Conservation (phyloP, 2,797 vertebrate species). For the Muraenolepis orangiensis region DNA sequence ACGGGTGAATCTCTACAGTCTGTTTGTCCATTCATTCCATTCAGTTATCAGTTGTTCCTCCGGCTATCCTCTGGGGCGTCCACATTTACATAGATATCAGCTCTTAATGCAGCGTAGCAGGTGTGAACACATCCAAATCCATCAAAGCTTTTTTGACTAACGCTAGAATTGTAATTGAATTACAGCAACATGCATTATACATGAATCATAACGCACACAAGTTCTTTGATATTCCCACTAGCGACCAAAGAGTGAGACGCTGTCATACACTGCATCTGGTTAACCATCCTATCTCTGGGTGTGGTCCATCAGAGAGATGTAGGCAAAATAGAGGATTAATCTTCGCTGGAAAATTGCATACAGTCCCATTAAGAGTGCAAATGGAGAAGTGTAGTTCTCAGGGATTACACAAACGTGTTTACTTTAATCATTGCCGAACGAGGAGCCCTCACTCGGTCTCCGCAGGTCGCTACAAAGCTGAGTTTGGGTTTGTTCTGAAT, state of each 20-base stretch:
- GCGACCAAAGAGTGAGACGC: neutral
- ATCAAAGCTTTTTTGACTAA: neutral
- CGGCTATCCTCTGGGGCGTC: neutral
- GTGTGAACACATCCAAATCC: neutral
- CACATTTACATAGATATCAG: neutral
- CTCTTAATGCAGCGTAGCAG: neutral
- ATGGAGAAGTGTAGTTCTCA: neutral
- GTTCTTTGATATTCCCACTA: neutral
- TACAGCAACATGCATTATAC: neutral
- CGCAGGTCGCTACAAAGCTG: neutral
- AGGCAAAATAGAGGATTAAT: neutral
- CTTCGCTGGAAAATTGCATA: neutral
- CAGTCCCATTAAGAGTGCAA: neutral
- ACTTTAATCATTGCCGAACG: neutral
- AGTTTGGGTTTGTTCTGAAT: neutral
- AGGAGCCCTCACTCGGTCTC: neutral
- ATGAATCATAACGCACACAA: neutral
- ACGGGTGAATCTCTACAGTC: neutral
- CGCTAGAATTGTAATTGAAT: neutral
- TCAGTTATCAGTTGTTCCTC: neutral
- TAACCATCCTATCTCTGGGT: neutral
- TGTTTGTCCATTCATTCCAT: neutral
- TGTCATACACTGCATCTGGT: neutral
- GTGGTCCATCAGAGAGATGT: neutral
- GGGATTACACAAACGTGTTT: neutral